phyloP scores from a whole-genome alignment of 92 coral and sea anemone genomes.

The Pocillopora grandis region DNA sequence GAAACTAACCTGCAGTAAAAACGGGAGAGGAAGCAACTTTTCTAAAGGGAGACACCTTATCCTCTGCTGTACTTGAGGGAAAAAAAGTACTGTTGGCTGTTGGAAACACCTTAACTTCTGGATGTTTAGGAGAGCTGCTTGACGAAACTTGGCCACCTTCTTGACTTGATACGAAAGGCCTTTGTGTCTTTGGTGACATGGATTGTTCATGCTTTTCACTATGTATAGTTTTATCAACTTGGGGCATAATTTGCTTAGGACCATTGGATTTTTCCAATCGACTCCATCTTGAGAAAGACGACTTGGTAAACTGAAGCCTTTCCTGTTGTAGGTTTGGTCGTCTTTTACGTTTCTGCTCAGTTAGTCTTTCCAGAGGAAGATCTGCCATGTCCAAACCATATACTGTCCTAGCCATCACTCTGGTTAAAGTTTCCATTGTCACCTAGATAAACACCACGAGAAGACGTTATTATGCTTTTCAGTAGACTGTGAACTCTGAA shows the following conservation, averaged over 20 bases:
- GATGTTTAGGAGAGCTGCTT: slow-evolving; percentile 20
- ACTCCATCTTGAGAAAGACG: slow-evolving; percentile 76
- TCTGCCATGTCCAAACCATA: slow-evolving; percentile 84
- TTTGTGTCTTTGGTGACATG: slow-evolving; percentile 57
- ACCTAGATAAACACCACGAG: slow-evolving; percentile 34
- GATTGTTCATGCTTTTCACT: slow-evolving; percentile 55
- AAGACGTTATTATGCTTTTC: too few species aligned
- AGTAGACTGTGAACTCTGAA: too few species aligned
- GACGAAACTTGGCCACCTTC: slow-evolving; percentile 36
- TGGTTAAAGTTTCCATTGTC: slow-evolving; percentile 84
- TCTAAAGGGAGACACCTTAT: slow-evolving; percentile 27
- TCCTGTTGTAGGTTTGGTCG: slow-evolving; percentile 54
- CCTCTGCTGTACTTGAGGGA: slow-evolving; percentile 32
- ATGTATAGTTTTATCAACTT: slow-evolving; percentile 40
- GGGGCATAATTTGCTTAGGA: slow-evolving; percentile 54
- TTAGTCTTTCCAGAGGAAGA: slow-evolving; percentile 89
- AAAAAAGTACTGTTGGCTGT: slow-evolving; percentile 63
- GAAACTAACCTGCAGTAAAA: slow-evolving; percentile 70
- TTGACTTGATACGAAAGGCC: slow-evolving; percentile 48
- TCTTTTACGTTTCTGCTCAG: slow-evolving; percentile 89
- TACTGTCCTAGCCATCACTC: slow-evolving; percentile 91
- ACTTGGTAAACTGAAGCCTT: slow-evolving; percentile 24
- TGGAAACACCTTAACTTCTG: slow-evolving; percentile 11
- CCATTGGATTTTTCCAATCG: slow-evolving; percentile 57
- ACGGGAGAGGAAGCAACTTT: slow-evolving; percentile 31